Evolutionary conservation across 1,140 invertebrate genomes (phyloP), one percentile per base, ranked within the genome.

Genomic region (Drosophila mayri): DNA sequence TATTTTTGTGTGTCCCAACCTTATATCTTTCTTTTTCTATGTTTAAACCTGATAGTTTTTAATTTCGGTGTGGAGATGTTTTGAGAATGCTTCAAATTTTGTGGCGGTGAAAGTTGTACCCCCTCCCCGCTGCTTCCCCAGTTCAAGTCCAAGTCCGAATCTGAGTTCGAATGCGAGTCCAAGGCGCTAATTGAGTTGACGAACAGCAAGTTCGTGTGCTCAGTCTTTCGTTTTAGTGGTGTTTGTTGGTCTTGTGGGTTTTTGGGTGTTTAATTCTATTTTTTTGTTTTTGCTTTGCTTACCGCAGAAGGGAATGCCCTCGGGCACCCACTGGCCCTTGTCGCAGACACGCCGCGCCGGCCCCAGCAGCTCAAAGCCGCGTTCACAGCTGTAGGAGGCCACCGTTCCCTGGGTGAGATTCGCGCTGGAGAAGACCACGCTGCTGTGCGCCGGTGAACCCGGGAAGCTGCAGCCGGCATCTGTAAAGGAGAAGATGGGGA

Each of bases 291-390:
- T 10, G 35, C n/a, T 30, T 50, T 35, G 6, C 96, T 98, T 93
- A 98, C 98, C 98, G 93, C 98, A 99, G 93, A 98, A 98, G 18
- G 98, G 98, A 63, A 98, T 97, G 60, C 97, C 97, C 88, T 97
- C 96, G 0, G 98, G 98, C n/a, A 94, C 93, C 98, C 98, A 99
- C 37, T 94, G 95, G 3, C 96, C 96, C 81, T 97, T 95, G 25
- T 95, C 94, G 88, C 98, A 99, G 16, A 96, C 94, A 59, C 97
- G 94, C 55, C 97, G 93, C 0, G 96, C 94, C 3, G 97, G 97
- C 4, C 98, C 98, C 1, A 99, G 94, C 1, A 99, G 94, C 92
- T 98, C 97, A 92, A 98, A 99, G 12, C 98, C 98, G 43, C 96
- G 93, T 85, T 99, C 98, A 90, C 98, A 99, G 16, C 94, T 94